A percentile compares a stretch with the other conserved stretches of the same genome.
Evolutionary conservation across 2,888 invertebrate species (phyloP).

Genomic region (Dryobota labecula): DNA sequence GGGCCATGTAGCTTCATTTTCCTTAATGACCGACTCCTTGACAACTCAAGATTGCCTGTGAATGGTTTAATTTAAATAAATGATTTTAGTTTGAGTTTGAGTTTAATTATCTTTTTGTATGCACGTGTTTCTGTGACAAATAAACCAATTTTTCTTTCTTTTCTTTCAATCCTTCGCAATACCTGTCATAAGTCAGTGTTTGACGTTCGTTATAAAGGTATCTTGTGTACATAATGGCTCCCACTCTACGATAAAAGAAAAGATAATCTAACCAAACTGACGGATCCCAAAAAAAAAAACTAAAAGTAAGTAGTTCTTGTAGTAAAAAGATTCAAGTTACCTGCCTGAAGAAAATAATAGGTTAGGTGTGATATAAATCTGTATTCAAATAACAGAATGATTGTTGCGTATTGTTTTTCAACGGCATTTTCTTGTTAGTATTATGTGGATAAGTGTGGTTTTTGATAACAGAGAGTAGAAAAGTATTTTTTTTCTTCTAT

Average conservation of each 20-base stretch:
- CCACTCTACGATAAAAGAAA: constrained; percentile 20
- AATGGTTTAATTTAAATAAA: too few species aligned
- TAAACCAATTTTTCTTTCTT: too few species aligned
- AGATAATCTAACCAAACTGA: constrained; percentile 35
- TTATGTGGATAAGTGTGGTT: neutral
- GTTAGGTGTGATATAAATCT: constrained; percentile 26
- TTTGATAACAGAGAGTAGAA: neutral
- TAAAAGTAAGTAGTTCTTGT: too few species aligned
- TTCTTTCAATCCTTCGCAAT: constrained; percentile 9
- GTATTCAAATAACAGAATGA: constrained; percentile 39
- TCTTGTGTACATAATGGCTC: constrained; percentile 22
- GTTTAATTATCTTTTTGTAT: too few species aligned
- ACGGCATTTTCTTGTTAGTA: constrained; percentile 8
- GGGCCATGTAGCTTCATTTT: too few species aligned
- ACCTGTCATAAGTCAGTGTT: constrained; percentile 20
- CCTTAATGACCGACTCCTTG: too few species aligned
- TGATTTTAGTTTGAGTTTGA: too few species aligned
- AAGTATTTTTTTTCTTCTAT: too few species aligned
- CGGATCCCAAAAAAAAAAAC: neutral
- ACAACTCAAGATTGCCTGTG: too few species aligned
- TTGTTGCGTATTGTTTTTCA: constrained; percentile 12
- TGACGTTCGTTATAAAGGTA: neutral
- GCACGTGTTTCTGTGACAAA: too few species aligned
- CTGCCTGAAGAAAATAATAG: neutral
- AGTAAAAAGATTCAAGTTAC: constrained; percentile 44